phyloP scores from a whole-genome alignment of 2,797 vertebrate genomes.

The Margarornis squamiger region DNA sequence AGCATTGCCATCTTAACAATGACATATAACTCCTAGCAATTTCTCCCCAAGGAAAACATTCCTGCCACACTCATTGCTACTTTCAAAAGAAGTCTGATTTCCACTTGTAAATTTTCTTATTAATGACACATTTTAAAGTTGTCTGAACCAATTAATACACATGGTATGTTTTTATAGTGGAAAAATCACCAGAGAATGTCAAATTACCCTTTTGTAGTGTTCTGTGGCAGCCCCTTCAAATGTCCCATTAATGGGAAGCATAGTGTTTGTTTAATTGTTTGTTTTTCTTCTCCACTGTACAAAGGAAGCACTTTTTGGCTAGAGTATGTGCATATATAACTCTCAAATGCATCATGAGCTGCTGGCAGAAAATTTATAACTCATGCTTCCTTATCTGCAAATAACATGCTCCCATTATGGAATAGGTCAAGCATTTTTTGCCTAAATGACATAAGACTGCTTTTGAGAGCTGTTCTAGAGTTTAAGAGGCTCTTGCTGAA shows the following conservation, averaged over 20 bases:
- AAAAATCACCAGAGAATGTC: background rate
- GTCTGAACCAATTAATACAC: background rate
- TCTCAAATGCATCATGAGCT: conserved; percentile 31
- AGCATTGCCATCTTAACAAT: background rate
- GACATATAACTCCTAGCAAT: background rate
- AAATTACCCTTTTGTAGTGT: background rate
- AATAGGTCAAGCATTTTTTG: conserved; percentile 62
- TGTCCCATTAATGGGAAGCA: background rate
- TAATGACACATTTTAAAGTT: background rate
- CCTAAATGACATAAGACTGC: background rate
- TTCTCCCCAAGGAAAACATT: background rate
- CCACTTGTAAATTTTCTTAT: background rate
- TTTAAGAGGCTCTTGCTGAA: background rate
- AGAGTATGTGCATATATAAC: conserved; percentile 1
- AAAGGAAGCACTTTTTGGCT: background rate
- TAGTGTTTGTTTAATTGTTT: background rate
- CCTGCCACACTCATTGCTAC: background rate
- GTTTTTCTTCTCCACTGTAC: background rate
- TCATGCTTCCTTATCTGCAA: conserved; percentile 45
- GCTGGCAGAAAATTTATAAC: conserved; percentile 49
- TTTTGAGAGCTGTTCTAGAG: background rate
- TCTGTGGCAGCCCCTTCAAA: background rate
- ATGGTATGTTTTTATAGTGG: background rate
- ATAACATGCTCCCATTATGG: conserved; percentile 43
- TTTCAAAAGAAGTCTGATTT: background rate